Conservation (phyloP, 2,797 vertebrate genomes). For the Heliangelus exortis region DNA sequence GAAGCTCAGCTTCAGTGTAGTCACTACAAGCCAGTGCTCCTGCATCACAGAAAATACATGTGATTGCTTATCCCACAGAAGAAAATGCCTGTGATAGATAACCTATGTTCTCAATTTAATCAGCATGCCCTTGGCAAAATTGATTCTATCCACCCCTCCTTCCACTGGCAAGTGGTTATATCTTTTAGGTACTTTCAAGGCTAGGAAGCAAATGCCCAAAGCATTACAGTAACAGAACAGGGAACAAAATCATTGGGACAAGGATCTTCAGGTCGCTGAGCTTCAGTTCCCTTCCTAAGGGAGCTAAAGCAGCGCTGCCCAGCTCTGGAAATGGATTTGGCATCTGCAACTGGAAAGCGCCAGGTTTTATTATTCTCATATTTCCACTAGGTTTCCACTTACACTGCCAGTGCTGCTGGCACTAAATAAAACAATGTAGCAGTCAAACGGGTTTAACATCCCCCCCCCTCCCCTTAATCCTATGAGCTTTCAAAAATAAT, state of each 20-base stretch:
- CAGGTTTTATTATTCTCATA: constrained; percentile 64
- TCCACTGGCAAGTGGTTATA: background rate
- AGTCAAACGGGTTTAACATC: background rate
- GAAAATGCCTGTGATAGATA: constrained; percentile 15
- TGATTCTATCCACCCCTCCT: background rate
- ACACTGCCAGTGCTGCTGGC: constrained; percentile 10
- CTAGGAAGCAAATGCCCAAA: constrained; percentile 45
- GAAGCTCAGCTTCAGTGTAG: too few species aligned
- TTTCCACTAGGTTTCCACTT: constrained; percentile 40
- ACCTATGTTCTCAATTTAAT: constrained; percentile 32
- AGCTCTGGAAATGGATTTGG: constrained; percentile 56
- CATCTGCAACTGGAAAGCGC: constrained; percentile 65
- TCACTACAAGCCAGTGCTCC: background rate
- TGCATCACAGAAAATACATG: constrained; percentile 1
- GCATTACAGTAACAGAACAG: constrained; percentile 14
- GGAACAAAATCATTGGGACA: constrained; percentile 54
- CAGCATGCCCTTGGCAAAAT: constrained; percentile 39
- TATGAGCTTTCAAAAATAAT: background rate
- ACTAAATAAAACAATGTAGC: constrained; percentile 20
- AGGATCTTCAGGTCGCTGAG: constrained; percentile 60
- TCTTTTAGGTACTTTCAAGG: constrained; percentile 37
- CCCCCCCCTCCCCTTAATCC: background rate
- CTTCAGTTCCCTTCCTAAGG: constrained; percentile 57
- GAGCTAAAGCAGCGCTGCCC: constrained; percentile 6
- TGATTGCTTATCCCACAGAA: background rate